Evolutionary conservation across 2,797 vertebrate genomes (phyloP), one percentile per base, ranked within the genome.

Genomic region (Coccyzus lansbergi): DNA sequence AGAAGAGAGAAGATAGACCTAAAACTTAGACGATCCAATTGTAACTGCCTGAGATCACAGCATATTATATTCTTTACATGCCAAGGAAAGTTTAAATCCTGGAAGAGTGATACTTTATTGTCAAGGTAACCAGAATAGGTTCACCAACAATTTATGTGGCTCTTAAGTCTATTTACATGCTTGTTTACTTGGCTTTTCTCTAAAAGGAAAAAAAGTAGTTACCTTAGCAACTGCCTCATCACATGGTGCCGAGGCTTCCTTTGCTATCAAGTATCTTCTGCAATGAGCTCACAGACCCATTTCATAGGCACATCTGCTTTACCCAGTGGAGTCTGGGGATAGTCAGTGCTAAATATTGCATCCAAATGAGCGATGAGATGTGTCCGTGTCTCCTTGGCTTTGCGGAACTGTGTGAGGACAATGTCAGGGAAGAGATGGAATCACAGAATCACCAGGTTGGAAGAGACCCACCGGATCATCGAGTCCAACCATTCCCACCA

Each of bases 131-230:
- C 83, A 95, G 95, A 96, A 97, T 88, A 96, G 95, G 97, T 97
- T 98, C 96, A 86, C 97, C 95, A 96, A 96, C 92, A 97, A 97
- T 97, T 97, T 97, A 97, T 88, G 97, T 97, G 97, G 97, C 91
- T 95, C 96, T 91, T 55, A 97, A 96, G 95, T 96, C 95, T 94
- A 97, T 97, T 97, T 97, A 96, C 96, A 97, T 97, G 94, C 97
- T 97, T 98, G 97, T 97, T 97, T 98, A 97, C 96, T 97, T 95
- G 96, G 95, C 95, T 98, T 95, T 96, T 97, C 96, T 95, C 96
- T 94, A 80, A 69, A 88, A 96, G 94, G 91, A 16, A 49, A 51
- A 51, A 92, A 86, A 93, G 74, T 83, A 96, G 97, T 98, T 98
- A 97, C 97, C 97, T 85, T 97, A 97, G 97, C 97, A 98, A 98